Base-by-base conservation (phyloP, 2,797 vertebrate genomes). In the Picus viridis region DNA sequence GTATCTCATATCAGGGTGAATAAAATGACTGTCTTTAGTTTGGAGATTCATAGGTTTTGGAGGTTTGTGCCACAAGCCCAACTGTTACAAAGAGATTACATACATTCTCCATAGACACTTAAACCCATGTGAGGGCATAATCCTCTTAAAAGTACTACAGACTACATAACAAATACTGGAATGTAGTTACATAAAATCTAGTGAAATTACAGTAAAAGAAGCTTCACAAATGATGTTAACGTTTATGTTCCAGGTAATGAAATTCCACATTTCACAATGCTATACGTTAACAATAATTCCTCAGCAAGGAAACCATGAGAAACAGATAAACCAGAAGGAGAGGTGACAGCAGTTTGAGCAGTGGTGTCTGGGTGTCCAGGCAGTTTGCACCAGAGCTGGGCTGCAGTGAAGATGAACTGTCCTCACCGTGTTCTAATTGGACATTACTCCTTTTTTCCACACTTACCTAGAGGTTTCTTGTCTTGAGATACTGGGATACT, bases 71-170 rank as follows among this genome's bases (percentile, higher is more conserved):
- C 74, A 69, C 41, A 71, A 87, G 29, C 41, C 61, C 39, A 68
- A 58, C 19, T 17, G 61, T 45, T 86, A 81, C 27, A 61, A 89
- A 9, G 3, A 83, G 63, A 77, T 89, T 79, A 86, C n/a, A 45
- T 26, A 73, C 51, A 27, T 93, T 92, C 85, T 87, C 67, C 61
- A 63, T 11, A 88, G 70, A 53, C n/a, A 56, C 39, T 88, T 91
- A 94, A 90, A 86, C 36, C 64, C 64, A 29, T 10, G 47, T 1
- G 6, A 83, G 67, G 59, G 36, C 51, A 79, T 74, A 92, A 92
- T 92, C 61, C 53, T 93, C 69, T 83, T 86, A 70, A 51, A 94
- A 88, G 45, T 67, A 86, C 51, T 84, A 67, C 88, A 59, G 18
- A 22, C 45, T 45, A 63, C 6, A 27, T 67, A 74, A 70, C n/a